Evolutionary conservation across 2,113 vertebrate genomes (phyloP), one percentile per base, ranked within the genome.

Genomic region (Chiloscyllium plagiosum): DNA sequence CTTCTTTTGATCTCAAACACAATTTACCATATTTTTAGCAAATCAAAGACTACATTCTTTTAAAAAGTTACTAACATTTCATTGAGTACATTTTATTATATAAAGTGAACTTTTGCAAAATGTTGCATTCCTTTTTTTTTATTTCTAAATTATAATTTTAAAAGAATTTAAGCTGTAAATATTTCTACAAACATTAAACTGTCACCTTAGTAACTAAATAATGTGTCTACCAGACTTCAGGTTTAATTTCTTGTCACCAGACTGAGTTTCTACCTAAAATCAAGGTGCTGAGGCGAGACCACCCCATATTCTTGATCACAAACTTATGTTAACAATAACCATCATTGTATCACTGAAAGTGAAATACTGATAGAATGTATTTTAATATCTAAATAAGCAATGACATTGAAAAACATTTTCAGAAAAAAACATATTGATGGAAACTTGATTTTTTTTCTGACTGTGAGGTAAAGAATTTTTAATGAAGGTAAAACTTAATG

Each of bases 121-220:
- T 65, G 20, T 93, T 37, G 2, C 37, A 3, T 93, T n/a, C 3
- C n/a, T 66, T 65, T 95, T n/a, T 72, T 94, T 95, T 95, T 95
- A 50, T 76, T 95, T 65, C 65, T 72, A 95, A 52, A 50, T 76
- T 95, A 72, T 50, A 76, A 50, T 95, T 95, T 72, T 24, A 33
- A 13, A 50, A 42, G 8, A 69, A 72, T 72, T 95, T 72, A 95
- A 72, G 26, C 68, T 95, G 42, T 66, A 76, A 19, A 33, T 56
- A 29, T 29, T 26, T 90, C 24, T 72, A 70, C 22, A 95, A 95
- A 95, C 42, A 26, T 22, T 33, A 72, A 50, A 47, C 42, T 52
- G 26, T 76, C 69, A 93, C 26, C 47, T 95, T 68, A 76, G 68
- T 13, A 72, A 52, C 4, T 95, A 72, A 95, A 29, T 95, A 52